Conservation (phyloP, 2,113 vertebrate genomes). For the Panthera tigris region DNA sequence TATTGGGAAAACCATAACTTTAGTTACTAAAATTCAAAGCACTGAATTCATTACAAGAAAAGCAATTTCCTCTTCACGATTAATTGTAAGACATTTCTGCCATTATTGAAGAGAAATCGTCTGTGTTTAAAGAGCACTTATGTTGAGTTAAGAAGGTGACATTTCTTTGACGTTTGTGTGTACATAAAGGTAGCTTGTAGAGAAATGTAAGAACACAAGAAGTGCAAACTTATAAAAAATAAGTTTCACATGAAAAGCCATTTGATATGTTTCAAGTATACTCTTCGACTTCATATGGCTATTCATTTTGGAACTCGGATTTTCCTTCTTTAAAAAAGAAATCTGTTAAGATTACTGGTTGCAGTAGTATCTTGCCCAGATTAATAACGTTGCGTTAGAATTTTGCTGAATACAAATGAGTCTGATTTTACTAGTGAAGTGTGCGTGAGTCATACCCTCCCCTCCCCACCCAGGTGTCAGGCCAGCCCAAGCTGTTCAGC, state of each 20-base stretch:
- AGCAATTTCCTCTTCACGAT: slow-evolving; percentile 57
- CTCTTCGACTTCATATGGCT: slow-evolving; percentile 23
- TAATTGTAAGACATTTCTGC: slow-evolving; percentile 43
- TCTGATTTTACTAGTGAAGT: slow-evolving; percentile 81
- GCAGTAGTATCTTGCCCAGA: slow-evolving; percentile 79
- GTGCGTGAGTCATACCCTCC: slow-evolving; percentile 79
- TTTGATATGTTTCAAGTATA: slow-evolving; percentile 25
- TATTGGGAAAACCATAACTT: slow-evolving; percentile 35
- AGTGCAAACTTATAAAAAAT: slow-evolving; percentile 34
- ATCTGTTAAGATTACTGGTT: slow-evolving; percentile 70
- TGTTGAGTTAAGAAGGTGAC: slow-evolving; percentile 49
- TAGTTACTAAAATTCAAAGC: slow-evolving; percentile 56
- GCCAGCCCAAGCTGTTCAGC: slow-evolving; percentile 87
- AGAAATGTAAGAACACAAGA: slow-evolving; percentile 36
- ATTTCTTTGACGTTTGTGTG: slow-evolving; percentile 56
- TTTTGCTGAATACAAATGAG: slow-evolving; percentile 80
- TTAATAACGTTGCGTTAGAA: slow-evolving; percentile 52
- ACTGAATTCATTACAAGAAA: slow-evolving; percentile 58
- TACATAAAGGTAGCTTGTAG: slow-evolving; percentile 40
- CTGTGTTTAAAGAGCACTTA: slow-evolving; percentile 46
- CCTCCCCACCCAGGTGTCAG: slow-evolving; percentile 86
- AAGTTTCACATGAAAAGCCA: background rate
- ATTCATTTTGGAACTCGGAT: slow-evolving; percentile 44
- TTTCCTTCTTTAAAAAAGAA: background rate
- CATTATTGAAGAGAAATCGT: slow-evolving; percentile 30